Evolutionary conservation across 2,888 invertebrate species (phyloP).

Genomic region (Torymus tubicola): DNA sequence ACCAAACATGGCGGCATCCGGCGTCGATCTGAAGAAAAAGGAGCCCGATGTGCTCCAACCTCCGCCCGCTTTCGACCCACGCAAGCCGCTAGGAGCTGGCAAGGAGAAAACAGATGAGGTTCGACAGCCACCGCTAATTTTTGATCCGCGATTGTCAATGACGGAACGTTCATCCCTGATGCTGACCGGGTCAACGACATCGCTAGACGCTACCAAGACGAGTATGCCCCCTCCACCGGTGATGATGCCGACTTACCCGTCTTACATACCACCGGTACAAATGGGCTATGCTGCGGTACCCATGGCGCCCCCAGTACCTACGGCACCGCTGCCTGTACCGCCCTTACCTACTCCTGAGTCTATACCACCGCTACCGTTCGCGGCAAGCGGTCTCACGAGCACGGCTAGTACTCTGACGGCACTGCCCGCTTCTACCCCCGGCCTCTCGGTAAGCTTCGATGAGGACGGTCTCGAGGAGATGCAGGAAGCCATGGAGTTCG

Average conservation of each 20-base stretch:
- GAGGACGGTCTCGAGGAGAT: constrained; percentile 67
- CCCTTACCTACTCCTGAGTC: constrained; percentile 49
- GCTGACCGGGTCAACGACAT: background rate
- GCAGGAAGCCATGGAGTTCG: constrained; percentile 73
- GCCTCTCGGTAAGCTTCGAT: constrained; percentile 31
- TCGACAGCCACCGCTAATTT: constrained; percentile 62
- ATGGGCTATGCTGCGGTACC: constrained; percentile 58
- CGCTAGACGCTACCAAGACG: background rate
- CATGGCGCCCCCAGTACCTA: constrained; percentile 35
- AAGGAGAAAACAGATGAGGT: constrained; percentile 55
- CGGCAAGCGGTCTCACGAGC: constrained; percentile 8
- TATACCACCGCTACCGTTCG: constrained; percentile 50
- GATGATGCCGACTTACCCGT: constrained; percentile 47
- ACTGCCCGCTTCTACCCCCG: background rate
- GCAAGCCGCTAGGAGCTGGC: constrained; percentile 37
- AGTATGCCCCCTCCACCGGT: constrained; percentile 52
- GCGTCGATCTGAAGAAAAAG: background rate
- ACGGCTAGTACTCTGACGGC: constrained; percentile 40
- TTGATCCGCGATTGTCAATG: constrained; percentile 62
- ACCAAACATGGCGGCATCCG: background rate
- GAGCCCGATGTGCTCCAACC: constrained; percentile 47
- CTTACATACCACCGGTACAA: constrained; percentile 46
- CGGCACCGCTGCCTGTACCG: constrained; percentile 45
- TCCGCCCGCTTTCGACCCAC: constrained; percentile 60
- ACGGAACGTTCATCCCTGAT: constrained; percentile 57